These are phyloP conservation scores for Pseudanteris insignis DNA, from an alignment of 2,888 invertebrate genomes.

Conservation along the genomic window DNA sequence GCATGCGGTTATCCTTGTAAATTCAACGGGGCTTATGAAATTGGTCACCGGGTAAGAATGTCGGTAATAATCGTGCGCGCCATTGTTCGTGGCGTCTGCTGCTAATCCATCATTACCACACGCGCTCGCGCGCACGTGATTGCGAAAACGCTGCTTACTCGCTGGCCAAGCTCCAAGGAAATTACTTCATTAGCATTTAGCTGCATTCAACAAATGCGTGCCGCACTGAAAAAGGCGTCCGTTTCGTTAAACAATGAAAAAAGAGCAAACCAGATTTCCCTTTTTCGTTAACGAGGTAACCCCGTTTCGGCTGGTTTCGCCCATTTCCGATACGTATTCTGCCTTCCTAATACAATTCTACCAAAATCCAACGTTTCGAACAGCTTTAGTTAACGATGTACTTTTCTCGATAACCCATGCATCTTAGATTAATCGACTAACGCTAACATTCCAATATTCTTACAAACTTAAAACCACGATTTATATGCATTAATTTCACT, in stretches of 20 bases:
- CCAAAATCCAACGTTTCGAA: no score
- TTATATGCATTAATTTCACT: no score
- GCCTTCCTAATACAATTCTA: slow-evolving; percentile 8
- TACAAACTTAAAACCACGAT: no score
- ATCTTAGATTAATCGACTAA: no score
- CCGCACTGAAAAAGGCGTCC: slow-evolving; percentile 12
- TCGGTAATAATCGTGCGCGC: slow-evolving; percentile 24
- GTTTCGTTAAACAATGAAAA: slow-evolving; percentile 11
- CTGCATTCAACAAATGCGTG: slow-evolving; percentile 25
- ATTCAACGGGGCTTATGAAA: slow-evolving; percentile 28
- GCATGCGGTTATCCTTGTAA: slow-evolving; percentile 32
- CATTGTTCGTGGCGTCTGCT: slow-evolving; percentile 33
- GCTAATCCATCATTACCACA: slow-evolving; percentile 21
- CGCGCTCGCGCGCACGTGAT: slow-evolving; percentile 6
- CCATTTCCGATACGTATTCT: slow-evolving; percentile 2
- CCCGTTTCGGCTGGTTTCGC: slow-evolving; percentile 6
- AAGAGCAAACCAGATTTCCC: slow-evolving; percentile 13
- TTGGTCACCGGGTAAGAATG: slow-evolving; percentile 35
- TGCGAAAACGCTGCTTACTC: slow-evolving; percentile 16
- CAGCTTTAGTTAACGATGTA: no score
- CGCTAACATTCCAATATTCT: no score
- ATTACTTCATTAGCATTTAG: slow-evolving; percentile 34
- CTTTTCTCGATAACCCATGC: no score
- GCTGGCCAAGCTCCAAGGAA: slow-evolving; percentile 21
- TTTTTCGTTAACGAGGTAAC: slow-evolving; percentile 21